Conservation (phyloP, 2,888 invertebrate species). For the Acronicta leporina region DNA sequence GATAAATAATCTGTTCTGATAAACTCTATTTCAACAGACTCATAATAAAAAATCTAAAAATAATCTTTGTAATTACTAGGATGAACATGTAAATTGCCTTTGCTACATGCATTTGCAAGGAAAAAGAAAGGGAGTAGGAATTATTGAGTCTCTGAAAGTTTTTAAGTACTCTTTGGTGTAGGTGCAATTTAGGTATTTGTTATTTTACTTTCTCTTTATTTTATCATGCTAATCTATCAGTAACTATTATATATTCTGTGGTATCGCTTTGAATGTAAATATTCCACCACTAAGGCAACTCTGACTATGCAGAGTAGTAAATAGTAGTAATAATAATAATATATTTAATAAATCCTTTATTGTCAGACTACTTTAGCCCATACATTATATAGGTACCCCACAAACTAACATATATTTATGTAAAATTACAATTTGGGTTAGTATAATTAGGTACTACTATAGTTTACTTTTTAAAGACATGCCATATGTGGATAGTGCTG, state of each 20-base stretch:
- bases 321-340: no score
- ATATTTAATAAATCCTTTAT: no score
- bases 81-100: background rate
- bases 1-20: background rate
- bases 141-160: conserved; percentile 9
- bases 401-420: no score
- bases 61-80: background rate
- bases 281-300: background rate
- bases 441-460: no score
- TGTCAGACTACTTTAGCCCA: no score
- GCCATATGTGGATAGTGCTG: no score
- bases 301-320: no score
- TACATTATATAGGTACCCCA: no score
- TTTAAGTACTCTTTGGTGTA: background rate
- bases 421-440: no score
- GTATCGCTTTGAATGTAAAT: conserved; percentile 32
- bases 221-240: conserved; percentile 10
- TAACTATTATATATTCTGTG: background rate
- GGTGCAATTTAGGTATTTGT: background rate
- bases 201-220: conserved; percentile 37
- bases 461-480: no score
- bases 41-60: background rate
- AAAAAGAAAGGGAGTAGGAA: background rate
- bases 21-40: background rate
- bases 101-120: background rate